A percentile compares a stretch with the other conserved stretches of the same genome.
Evolutionary conservation across 2,113 vertebrate genomes (phyloP).

Genomic region (Scytalopus superciliaris): DNA sequence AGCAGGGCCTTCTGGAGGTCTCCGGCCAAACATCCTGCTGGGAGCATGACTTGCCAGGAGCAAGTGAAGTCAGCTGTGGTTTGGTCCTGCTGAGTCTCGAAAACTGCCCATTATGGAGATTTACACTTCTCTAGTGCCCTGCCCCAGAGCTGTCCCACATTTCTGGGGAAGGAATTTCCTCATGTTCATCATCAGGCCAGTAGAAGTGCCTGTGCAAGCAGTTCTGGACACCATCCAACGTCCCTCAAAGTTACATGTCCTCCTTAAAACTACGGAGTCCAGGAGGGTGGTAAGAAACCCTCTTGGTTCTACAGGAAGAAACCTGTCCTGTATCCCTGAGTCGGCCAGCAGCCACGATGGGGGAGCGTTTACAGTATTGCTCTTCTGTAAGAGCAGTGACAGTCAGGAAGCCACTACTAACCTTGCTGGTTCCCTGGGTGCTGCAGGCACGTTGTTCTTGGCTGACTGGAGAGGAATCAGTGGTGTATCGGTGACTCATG

Average conservation of each 20-base stretch:
- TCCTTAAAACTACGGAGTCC: fast-evolving
- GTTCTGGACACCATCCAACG: not conserved
- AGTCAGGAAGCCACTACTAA: not conserved
- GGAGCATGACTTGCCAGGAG: not conserved
- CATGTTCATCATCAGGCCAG: not conserved
- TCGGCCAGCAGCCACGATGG: not conserved
- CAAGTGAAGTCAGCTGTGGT: not conserved
- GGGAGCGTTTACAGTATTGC: not conserved
- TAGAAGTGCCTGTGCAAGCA: not conserved
- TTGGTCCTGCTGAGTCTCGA: not conserved
- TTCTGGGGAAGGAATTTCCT: not conserved
- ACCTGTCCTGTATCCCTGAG: not conserved
- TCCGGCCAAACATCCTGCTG: not conserved
- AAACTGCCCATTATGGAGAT: not conserved
- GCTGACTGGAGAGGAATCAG: not conserved
- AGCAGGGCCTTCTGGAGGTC: not conserved
- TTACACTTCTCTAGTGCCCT: not conserved
- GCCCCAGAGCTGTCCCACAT: not conserved
- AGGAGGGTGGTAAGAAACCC: not conserved
- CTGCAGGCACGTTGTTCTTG: fast-evolving
- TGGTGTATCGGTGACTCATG: fast-evolving
- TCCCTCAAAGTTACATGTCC: not conserved
- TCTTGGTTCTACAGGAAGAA: not conserved
- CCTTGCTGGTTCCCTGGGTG: fast-evolving
- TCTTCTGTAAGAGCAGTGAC: fast-evolving